Evolutionary conservation across 2,113 vertebrate genomes (phyloP).

Genomic region (Australoheros scitulus): DNA sequence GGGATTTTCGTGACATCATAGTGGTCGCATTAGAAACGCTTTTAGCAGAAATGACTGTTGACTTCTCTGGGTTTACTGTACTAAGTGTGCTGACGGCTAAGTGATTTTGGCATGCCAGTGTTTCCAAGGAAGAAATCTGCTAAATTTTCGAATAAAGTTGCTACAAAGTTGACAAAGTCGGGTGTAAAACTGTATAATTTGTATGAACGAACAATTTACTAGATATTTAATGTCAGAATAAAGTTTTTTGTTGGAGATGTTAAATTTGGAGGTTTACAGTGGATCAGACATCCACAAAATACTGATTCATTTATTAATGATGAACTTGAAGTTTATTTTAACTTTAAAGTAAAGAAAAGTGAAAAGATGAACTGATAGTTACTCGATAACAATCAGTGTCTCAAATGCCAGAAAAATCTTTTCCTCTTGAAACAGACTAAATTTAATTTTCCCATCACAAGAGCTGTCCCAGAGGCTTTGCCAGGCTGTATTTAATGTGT

Average conservation of each 20-base stretch:
- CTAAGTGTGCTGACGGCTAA: constrained; percentile 10
- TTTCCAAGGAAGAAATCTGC: constrained; percentile 34
- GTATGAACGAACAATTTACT: neutral
- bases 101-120: constrained; percentile 10
- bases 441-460: neutral
- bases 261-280: neutral
- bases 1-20: constrained; percentile 13
- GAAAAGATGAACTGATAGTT: neutral
- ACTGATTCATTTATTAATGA: neutral
- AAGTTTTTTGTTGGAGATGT: neutral
- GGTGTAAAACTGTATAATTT: neutral
- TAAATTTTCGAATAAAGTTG: constrained; percentile 37
- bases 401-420: neutral
- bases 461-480: neutral
- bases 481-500: neutral
- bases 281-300: neutral
- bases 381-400: neutral
- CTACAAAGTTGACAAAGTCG: neutral
- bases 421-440: neutral
- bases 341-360: neutral
- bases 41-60: neutral
- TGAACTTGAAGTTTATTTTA: neutral
- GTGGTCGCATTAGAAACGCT: constrained; percentile 26
- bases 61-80: neutral
- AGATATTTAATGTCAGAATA: neutral